These are phyloP conservation scores for Molanna angustata DNA, from an alignment of 2,888 invertebrate genomes.

Conservation along the genomic window DNA sequence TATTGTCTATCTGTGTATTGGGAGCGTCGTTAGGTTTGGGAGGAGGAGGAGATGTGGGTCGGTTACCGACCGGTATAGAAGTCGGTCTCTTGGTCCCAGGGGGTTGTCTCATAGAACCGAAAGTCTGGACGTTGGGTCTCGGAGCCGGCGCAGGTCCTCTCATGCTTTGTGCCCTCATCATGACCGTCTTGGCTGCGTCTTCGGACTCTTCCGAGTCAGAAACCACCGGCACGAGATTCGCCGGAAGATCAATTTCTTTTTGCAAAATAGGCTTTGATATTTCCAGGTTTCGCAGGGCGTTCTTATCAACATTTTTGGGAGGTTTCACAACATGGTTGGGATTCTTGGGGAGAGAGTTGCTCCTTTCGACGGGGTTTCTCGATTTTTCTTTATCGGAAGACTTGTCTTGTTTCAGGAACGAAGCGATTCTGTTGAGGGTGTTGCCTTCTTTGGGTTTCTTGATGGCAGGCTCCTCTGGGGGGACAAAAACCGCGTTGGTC, in stretches of 20 bases:
- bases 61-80: constrained; percentile 63
- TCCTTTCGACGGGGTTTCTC: constrained; percentile 51
- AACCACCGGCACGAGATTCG: constrained; percentile 60
- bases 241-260: constrained; percentile 60
- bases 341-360: constrained; percentile 59
- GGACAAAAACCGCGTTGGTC: constrained; percentile 41
- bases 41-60: constrained; percentile 77
- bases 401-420: constrained; percentile 66
- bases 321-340: constrained; percentile 59
- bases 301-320: constrained; percentile 67
- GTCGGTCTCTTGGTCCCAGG: constrained; percentile 66
- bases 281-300: constrained; percentile 68
- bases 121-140: constrained; percentile 67
- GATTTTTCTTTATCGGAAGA: constrained; percentile 48
- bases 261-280: constrained; percentile 83
- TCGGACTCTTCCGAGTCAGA: constrained; percentile 54
- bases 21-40: constrained; percentile 54
- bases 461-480: constrained; percentile 48
- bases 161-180: constrained; percentile 82
- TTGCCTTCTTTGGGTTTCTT: constrained; percentile 59
- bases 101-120: constrained; percentile 80
- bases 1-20: constrained; percentile 30
- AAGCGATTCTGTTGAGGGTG: constrained; percentile 68
- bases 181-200: constrained; percentile 55
- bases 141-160: constrained; percentile 55